A percentile compares a stretch with the other conserved stretches of the same genome.
These are phyloP conservation scores for Porphyrio hochstetteri DNA, from an alignment of 2,113 vertebrate genomes.

Conservation along the genomic window DNA sequence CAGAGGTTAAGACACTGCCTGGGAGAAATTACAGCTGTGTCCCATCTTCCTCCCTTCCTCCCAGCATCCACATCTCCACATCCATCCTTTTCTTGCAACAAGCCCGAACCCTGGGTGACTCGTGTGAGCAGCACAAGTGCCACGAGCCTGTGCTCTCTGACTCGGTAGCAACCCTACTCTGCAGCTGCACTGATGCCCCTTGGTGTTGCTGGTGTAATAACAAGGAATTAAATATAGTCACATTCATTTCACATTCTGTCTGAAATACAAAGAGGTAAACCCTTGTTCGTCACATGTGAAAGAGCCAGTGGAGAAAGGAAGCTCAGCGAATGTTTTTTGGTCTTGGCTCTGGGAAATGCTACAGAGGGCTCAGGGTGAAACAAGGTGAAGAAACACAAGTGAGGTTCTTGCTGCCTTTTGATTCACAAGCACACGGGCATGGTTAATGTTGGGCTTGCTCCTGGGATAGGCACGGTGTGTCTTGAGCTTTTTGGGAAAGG, in stretches of 20 bases:
- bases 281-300: not conserved
- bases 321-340: not conserved
- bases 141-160: accelerated
- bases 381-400: not conserved
- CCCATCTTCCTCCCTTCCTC: not conserved
- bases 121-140: not conserved
- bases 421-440: not conserved
- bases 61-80: not conserved
- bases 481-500: accelerated
- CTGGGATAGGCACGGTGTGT: not conserved
- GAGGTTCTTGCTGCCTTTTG: not conserved
- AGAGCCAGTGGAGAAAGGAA: not conserved
- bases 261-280: constrained; percentile 44
- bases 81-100: not conserved
- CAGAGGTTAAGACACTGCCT: not conserved
- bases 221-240: not conserved
- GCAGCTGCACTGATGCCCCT: not conserved
- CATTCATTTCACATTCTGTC: constrained; percentile 11
- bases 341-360: not conserved
- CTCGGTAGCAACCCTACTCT: not conserved
- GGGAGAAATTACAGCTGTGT: not conserved
- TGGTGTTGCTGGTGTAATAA: not conserved
- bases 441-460: not conserved
- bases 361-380: not conserved
- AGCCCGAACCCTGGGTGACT: not conserved